Conservation (phyloP, 2,113 vertebrate genomes). For the Malurus melanocephalus region DNA sequence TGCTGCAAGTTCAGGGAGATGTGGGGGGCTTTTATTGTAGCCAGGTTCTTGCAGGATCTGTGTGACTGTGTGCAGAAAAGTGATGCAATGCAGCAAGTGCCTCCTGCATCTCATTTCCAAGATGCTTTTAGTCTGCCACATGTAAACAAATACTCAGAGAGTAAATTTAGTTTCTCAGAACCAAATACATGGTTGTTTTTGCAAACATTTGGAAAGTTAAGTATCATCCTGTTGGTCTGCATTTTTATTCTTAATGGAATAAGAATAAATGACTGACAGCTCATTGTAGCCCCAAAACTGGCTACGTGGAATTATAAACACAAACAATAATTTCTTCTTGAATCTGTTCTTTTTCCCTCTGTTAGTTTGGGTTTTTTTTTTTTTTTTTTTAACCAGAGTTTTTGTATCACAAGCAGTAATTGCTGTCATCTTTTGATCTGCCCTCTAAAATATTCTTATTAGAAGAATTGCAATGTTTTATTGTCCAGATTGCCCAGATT, state of each 20-base stretch:
- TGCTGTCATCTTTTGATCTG: slow-evolving; percentile 36
- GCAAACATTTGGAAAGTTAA: background rate
- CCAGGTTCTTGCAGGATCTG: background rate
- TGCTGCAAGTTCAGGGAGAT: background rate
- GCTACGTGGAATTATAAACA: background rate
- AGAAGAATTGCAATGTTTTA: slow-evolving; percentile 48
- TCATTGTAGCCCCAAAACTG: background rate
- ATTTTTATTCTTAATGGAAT: background rate
- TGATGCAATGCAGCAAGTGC: background rate
- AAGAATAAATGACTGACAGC: background rate
- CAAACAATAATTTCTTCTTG: slow-evolving; percentile 11
- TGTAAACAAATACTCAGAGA: slow-evolving; percentile 22
- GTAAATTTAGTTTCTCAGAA: background rate
- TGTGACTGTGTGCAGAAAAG: background rate
- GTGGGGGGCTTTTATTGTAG: background rate
- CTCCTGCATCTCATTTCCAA: background rate
- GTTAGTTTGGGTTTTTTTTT: too few relatives aligned
- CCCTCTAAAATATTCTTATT: slow-evolving; percentile 38
- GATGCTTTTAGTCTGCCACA: background rate
- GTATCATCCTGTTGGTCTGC: background rate
- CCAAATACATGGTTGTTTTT: background rate
- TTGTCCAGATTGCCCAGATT: slow-evolving; percentile 37
- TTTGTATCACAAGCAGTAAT: slow-evolving; percentile 39
- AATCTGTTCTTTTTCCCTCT: background rate
- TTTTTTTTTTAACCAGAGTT: slow-evolving; percentile 21